Base-by-base conservation (phyloP, 2,888 invertebrate genomes). In the Tanaodytes sp. region DNA sequence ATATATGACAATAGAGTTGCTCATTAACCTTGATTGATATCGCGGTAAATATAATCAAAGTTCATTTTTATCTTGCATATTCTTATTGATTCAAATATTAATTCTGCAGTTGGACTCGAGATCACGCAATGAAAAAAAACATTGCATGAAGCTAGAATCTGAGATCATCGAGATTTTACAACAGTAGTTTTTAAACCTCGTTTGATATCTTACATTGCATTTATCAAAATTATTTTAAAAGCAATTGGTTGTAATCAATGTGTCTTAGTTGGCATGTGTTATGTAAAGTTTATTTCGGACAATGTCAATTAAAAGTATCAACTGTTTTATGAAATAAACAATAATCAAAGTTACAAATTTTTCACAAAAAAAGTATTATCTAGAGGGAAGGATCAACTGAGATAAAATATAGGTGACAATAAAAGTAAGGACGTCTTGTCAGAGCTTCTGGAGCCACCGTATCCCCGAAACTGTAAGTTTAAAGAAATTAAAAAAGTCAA, bases 401-500 rank as follows among this genome's bases (percentile, higher is more conserved):
- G 61, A 49, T 71, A 67, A 68, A 69, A 71, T 16, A 67, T 68
- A 69, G 72, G 40, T 74, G 73, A 76, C 67, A 62, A 78, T 77
- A 77, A 77, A 78, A 80, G 77, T 78, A 80, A 80, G 76, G 83
- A 75, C 75, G 81, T 76, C 80, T 76, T 80, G 81, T 79, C 79
- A 81, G 76, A 80, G 79, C 80, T 82, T 78, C 82, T 80, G 77
- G 76, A 78, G 77, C 80, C 79, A 76, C 77, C n/a, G 75, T 76
- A 76, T 82, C 82, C 81, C 78, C 78, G 79, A 80, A 82, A 84
- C 84, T 84, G 84, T 82, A 84, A 84, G 82, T 82, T 84, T 75
- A 84, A 84, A 84, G 80, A 84, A 82, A 84, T 84, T 84, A 84
- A 84, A 84, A 84, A 78, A 80, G 76, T 84, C 83, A 81, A 79